Evolutionary conservation across 2,113 vertebrate genomes (phyloP), one percentile per base, ranked within the genome.

Genomic region (Saimiri boliviensis): DNA sequence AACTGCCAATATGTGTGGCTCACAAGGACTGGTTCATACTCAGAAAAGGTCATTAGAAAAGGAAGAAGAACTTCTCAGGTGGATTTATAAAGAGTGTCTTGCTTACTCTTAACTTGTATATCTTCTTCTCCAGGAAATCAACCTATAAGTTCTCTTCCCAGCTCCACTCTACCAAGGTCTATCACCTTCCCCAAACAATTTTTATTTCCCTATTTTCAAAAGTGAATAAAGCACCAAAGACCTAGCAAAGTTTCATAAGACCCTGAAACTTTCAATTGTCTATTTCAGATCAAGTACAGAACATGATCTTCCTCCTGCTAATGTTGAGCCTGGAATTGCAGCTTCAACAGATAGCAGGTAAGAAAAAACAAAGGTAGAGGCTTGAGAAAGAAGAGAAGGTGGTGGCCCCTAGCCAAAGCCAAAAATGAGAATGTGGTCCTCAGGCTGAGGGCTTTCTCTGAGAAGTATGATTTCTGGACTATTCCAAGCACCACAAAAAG

Each of bases 261-360:
- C n/a, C 6, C 89, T 97, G 77, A 96, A 52, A 94, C 89, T 88
- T 95, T 95, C 71, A 16, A 42, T 83, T 94, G 63, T 93, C 49
- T 94, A 8, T 97, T 98, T 98, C 97, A 98, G 98, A 96, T 94
- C 47, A 17, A 21, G 19, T 49, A 49, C 83, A 93, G 66, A 98
- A 95, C 96, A 98, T 98, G 98, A 93, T 97, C 73, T 56, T 94
- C 76, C 83, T 98, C 14, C 76, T 98, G 35, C 84, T 85, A 45
- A 17, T 88, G 35, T 27, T 98, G 45, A 90, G 97, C 25, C 86
- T 98, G 92, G 94, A 94, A 91, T 80, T 8, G 3, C 93, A 98
- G 35, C 60, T 98, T 70, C 94, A 3, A 8, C 21, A 25, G 19
- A 79, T 63, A 91, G 85, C 93, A 98, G 98, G 98, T 98, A 93